phyloP scores from a whole-genome alignment of 2,888 invertebrate genomes.

The Drosophila macrospina region DNA sequence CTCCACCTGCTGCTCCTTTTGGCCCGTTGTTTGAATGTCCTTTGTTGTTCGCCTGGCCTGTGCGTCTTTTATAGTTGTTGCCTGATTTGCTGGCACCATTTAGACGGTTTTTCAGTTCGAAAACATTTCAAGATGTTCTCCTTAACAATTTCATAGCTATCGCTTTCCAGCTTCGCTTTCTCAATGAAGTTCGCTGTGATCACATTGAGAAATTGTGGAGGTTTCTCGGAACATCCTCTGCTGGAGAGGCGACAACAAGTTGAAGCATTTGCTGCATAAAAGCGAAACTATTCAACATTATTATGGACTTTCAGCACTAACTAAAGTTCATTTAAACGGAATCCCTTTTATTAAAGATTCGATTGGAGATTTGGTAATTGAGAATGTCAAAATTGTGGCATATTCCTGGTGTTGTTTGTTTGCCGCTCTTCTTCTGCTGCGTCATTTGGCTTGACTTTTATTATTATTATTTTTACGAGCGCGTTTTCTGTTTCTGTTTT shows the following conservation, averaged over 20 bases:
- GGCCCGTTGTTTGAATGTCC: constrained; percentile 29
- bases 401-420: constrained; percentile 47
- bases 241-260: no score
- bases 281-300: no score
- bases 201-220: no score
- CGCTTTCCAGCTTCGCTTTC: no score
- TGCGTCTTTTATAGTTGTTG: constrained; percentile 57
- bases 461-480: constrained; percentile 78
- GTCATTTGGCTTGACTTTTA: constrained; percentile 77
- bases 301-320: no score
- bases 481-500: constrained; percentile 45
- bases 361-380: background rate
- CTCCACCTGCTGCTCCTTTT: constrained; percentile 41
- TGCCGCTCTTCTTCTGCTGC: constrained; percentile 32
- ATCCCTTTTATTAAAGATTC: no score
- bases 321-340: no score
- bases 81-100: constrained; percentile 53
- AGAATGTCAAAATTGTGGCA: constrained; percentile 7
- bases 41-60: constrained; percentile 39
- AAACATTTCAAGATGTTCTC: constrained; percentile 16
- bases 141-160: background rate
- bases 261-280: no score
- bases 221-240: no score
- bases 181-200: no score
- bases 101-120: constrained; percentile 36